Base-by-base conservation (phyloP, 2,113 vertebrate species). In the Phyllostomus hastatus region DNA sequence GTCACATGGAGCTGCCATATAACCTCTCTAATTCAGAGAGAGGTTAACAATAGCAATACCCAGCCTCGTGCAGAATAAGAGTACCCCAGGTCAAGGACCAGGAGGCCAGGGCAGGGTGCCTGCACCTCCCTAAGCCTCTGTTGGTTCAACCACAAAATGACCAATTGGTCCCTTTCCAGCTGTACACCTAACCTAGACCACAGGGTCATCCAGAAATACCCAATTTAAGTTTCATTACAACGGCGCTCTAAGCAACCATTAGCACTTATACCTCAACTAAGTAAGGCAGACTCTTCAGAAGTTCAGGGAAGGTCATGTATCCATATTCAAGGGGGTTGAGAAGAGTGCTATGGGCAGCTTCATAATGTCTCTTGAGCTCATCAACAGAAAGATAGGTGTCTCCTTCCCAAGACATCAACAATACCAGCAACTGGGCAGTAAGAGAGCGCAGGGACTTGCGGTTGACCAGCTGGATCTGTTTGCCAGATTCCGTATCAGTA, bases 321-420 rank as follows among this genome's bases (percentile, higher is more conserved):
- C 99, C 99, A 86, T 99, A 99, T 98, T 99, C 99, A 98, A 99
- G 99, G 8, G 99, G 99, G 98, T 99, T 99, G 67, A 99, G 99
- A 0, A 97, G 94, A 73, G 97, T 83, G 16, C 97, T 98, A 0
- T 99, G 98, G 69, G 97, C 92, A 1, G 59, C 52, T 97, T 98
- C 98, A 91, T 99, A 99, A 50, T 90, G 98, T 19, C 96, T 98
- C 64, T 98, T 99, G 78, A 99, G 98, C 76, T 99, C 98, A 16
- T 99, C 99, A 41, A 99, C 99, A 4, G 97, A 98, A 48, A 99
- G 97, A 86, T 98, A 93, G 2, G 98, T 94, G 4, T 98, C 64
- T 64, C 98, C 98, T 89, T 99, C 99, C 97, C 99, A 99, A 64
- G 99, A 99, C 99, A 99, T 99, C 97, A 99, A 98, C 93, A 99